phyloP scores from a whole-genome alignment of 2,797 vertebrate species.

The Salmo trutta region DNA sequence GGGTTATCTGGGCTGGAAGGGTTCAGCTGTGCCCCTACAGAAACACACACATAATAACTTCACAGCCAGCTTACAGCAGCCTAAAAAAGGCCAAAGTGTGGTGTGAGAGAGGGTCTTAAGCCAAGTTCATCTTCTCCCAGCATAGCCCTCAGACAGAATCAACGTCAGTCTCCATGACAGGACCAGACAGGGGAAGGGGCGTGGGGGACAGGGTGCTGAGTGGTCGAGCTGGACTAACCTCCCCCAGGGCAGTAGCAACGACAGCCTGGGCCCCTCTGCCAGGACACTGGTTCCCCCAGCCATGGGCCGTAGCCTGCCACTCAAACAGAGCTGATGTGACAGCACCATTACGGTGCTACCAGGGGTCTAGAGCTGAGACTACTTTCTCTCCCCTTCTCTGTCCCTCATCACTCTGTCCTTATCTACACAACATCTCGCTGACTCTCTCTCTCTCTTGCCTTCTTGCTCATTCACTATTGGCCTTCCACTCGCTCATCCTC shows the following conservation, averaged over 20 bases:
- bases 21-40: not conserved
- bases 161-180: constrained; percentile 66
- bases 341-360: constrained; percentile 63
- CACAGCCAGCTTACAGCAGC: constrained; percentile 53
- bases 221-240: constrained; percentile 64
- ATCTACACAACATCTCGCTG: not conserved
- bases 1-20: not conserved
- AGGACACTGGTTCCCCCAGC: constrained; percentile 53
- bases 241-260: constrained; percentile 70
- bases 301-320: constrained; percentile 59
- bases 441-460: constrained; percentile 6
- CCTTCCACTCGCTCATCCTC: not conserved
- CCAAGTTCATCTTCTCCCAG: constrained; percentile 67
- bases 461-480: not conserved
- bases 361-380: constrained; percentile 20
- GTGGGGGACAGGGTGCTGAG: constrained; percentile 61
- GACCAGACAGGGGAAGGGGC: constrained; percentile 40
- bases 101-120: constrained; percentile 64
- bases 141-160: constrained; percentile 63
- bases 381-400: constrained; percentile 35
- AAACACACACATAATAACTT: not conserved
- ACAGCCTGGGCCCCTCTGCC: constrained; percentile 65
- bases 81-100: constrained; percentile 38
- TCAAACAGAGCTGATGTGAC: constrained; percentile 73
- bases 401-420: not conserved